Evolutionary conservation across 2,888 invertebrate genomes (phyloP).

Genomic region (Synergus itoensis): DNA sequence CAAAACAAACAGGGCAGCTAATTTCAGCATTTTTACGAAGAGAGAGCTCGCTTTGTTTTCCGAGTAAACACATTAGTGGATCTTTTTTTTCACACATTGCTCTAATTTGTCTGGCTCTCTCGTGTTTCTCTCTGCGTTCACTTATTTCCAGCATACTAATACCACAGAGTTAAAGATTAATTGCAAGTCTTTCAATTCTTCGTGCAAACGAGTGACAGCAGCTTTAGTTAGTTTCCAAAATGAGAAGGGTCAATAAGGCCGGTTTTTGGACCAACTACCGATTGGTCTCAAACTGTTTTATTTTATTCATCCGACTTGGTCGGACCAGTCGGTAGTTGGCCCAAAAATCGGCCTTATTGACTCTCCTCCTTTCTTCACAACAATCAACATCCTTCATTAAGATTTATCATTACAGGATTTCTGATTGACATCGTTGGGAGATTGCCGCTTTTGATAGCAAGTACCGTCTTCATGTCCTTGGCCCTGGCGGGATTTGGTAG

Average conservation of each 20-base stretch:
- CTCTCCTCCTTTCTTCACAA: too few species aligned
- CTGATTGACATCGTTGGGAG: slow-evolving; percentile 93
- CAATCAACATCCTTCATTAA: neutral
- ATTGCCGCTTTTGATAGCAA: slow-evolving; percentile 89
- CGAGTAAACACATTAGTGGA: slow-evolving; percentile 35
- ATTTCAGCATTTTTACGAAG: neutral
- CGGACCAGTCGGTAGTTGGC: too few species aligned
- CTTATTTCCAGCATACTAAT: neutral
- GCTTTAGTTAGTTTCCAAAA: too few species aligned
- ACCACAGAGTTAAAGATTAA: neutral
- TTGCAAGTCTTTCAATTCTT: neutral
- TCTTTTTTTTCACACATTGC: slow-evolving; percentile 3
- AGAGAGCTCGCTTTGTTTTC: neutral
- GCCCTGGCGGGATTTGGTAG: slow-evolving; percentile 92
- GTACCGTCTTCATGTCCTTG: slow-evolving; percentile 91
- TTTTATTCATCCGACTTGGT: too few species aligned
- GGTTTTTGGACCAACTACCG: too few species aligned
- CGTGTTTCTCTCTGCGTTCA: neutral
- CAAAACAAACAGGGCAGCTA: slow-evolving; percentile 21
- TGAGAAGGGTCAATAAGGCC: too few species aligned
- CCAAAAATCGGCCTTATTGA: too few species aligned
- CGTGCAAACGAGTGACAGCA: too few species aligned
- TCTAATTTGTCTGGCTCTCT: neutral
- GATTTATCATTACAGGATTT: slow-evolving; percentile 77
- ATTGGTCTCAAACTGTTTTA: too few species aligned